Percentiles rank a stretch among this genome's conserved stretches.
phyloP scores from a whole-genome alignment of 1,140 invertebrate species.

The Drosophila kohkoa region DNA sequence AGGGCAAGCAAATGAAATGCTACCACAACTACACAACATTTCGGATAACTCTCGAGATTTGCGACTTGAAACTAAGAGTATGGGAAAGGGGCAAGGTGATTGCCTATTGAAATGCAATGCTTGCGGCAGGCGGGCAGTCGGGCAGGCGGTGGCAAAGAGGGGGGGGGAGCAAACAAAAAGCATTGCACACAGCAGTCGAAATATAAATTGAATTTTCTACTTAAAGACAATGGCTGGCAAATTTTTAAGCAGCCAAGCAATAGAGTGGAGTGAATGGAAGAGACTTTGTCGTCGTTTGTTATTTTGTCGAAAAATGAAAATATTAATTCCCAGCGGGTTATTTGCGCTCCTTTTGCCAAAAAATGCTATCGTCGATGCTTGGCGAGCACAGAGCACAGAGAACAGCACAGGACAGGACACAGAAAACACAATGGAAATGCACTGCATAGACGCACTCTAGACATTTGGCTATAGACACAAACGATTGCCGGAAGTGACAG shows the following conservation, averaged over 20 bases:
- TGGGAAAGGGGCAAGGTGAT: neutral
- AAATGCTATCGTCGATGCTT: slow-evolving; percentile 14
- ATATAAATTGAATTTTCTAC: slow-evolving; percentile 74
- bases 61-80: slow-evolving; percentile 26
- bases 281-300: slow-evolving; percentile 60
- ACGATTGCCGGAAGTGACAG: slow-evolving; percentile 38
- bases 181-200: slow-evolving; percentile 48
- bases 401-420: slow-evolving; percentile 30
- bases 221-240: slow-evolving; percentile 73
- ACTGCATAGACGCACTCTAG: slow-evolving; percentile 36
- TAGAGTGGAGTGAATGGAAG: neutral
- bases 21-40: slow-evolving; percentile 20
- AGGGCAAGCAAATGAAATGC: neutral
- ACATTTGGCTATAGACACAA: slow-evolving; percentile 30
- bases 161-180: slow-evolving; percentile 47
- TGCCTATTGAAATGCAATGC: slow-evolving; percentile 57
- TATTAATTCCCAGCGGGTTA: slow-evolving; percentile 71
- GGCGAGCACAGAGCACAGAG: slow-evolving; percentile 13
- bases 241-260: slow-evolving; percentile 39
- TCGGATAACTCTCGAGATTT: slow-evolving; percentile 49
- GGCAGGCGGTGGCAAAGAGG: neutral
- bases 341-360: slow-evolving; percentile 34
- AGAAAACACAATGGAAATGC: slow-evolving; percentile 43
- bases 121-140: slow-evolving; percentile 21
- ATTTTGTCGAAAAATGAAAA: slow-evolving; percentile 70